phyloP scores from a whole-genome alignment of 2,113 vertebrate species.

The Phyllopteryx taeniolatus region DNA sequence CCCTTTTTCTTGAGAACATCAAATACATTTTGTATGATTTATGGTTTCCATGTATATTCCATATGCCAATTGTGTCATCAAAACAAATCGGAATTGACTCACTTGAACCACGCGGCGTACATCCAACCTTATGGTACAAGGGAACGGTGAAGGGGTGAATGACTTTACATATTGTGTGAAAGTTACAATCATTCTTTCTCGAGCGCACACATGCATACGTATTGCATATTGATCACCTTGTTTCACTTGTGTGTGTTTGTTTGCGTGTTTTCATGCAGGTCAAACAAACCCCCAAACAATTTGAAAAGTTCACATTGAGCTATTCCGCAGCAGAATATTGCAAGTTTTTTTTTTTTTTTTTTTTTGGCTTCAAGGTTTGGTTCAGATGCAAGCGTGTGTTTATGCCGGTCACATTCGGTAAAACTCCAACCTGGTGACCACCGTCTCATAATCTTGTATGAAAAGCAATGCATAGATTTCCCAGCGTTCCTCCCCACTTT shows the following conservation, averaged over 20 bases:
- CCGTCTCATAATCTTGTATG: not conserved
- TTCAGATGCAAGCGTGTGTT: slow-evolving; percentile 23
- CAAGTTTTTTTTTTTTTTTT: not conserved
- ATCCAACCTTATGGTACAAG: slow-evolving; percentile 33
- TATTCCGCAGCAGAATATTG: slow-evolving; percentile 26
- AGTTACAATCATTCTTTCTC: slow-evolving; percentile 34
- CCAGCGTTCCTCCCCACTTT: slow-evolving; percentile 33
- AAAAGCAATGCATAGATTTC: slow-evolving; percentile 61
- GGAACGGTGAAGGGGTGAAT: slow-evolving; percentile 8
- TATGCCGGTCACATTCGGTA: not conserved
- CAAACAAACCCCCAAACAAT: slow-evolving; percentile 26
- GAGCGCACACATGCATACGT: slow-evolving; percentile 56
- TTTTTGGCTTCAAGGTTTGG: slow-evolving; percentile 10
- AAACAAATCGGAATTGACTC: not conserved
- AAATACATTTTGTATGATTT: too few relatives aligned
- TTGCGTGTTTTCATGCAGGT: slow-evolving; percentile 11
- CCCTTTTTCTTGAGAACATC: too few relatives aligned
- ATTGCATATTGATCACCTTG: slow-evolving; percentile 64
- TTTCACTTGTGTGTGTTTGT: slow-evolving; percentile 6
- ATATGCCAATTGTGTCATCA: not conserved
- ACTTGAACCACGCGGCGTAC: not conserved
- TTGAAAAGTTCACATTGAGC: slow-evolving; percentile 35
- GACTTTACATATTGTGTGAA: slow-evolving; percentile 51
- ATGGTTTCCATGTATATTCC: too few relatives aligned
- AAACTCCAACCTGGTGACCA: not conserved